These are phyloP conservation scores for Drosophila mimetica DNA, from an alignment of 2,888 invertebrate genomes.

Conservation along the genomic window DNA sequence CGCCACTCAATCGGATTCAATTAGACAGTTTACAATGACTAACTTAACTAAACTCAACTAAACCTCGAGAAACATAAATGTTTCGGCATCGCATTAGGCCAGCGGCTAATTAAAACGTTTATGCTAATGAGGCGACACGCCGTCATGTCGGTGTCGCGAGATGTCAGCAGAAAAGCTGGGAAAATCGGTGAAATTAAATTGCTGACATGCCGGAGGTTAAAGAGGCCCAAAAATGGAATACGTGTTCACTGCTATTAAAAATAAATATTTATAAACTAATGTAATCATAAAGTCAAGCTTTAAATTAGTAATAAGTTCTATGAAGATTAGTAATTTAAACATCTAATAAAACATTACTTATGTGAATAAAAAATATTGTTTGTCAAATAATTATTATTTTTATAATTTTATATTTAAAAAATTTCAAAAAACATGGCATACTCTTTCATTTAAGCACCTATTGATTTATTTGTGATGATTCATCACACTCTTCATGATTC, in stretches of 20 bases:
- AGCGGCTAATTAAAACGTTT: conserved; percentile 71
- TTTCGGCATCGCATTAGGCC: conserved; percentile 32
- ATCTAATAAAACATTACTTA: no score
- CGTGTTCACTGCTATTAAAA: background rate
- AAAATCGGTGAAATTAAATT: conserved; percentile 11
- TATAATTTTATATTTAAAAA: no score
- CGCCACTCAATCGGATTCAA: conserved; percentile 71
- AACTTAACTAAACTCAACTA: conserved; percentile 15
- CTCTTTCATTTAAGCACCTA: no score
- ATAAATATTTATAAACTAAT: no score
- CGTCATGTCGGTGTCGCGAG: conserved; percentile 55
- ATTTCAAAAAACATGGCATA: no score
- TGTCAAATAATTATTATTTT: no score
- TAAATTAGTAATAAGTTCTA: no score
- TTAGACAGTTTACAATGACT: conserved; percentile 51
- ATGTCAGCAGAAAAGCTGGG: conserved; percentile 39
- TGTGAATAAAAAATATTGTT: no score
- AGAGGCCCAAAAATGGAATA: background rate
- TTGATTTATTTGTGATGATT: background rate
- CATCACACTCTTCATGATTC: no score
- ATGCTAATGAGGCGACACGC: conserved; percentile 63
- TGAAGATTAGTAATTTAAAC: no score
- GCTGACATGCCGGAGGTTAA: conserved; percentile 48
- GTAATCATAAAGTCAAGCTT: no score
- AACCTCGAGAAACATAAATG: conserved; percentile 23